Percentiles rank a stretch among this genome's conserved stretches.
Conservation (phyloP, 2,113 vertebrate species). For the Chauna torquata region DNA sequence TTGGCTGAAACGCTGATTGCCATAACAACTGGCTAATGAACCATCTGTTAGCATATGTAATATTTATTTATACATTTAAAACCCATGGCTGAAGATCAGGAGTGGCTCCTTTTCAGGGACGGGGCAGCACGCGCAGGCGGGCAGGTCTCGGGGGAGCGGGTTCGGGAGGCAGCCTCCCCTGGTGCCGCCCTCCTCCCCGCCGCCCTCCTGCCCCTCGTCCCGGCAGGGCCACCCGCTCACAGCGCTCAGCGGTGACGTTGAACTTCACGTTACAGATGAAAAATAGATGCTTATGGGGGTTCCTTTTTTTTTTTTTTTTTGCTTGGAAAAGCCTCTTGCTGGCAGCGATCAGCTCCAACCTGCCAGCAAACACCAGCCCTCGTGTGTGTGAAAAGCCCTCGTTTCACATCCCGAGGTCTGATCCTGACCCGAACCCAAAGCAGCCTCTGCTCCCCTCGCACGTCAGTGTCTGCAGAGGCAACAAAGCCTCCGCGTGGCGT, state of each 20-base stretch:
- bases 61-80: constrained; percentile 74
- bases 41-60: constrained; percentile 74
- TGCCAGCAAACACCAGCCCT: background rate
- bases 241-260: rapidly evolving
- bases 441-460: background rate
- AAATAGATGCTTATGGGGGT: background rate
- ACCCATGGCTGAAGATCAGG: background rate
- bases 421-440: background rate
- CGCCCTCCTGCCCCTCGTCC: background rate
- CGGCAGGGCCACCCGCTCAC: background rate
- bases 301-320: background rate
- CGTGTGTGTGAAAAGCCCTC: background rate
- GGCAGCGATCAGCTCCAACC: background rate
- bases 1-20: constrained; percentile 74
- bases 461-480: background rate
- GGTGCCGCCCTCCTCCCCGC: background rate
- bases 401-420: background rate
- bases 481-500: background rate
- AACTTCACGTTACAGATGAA: background rate
- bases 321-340: background rate
- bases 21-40: constrained; percentile 78
- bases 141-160: rapidly evolving
- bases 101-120: constrained; percentile 15
- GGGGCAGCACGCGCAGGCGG: background rate
- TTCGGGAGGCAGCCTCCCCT: background rate